Evolutionary conservation across 2,797 vertebrate species (phyloP).

Genomic region (Catostomus latipinnis): DNA sequence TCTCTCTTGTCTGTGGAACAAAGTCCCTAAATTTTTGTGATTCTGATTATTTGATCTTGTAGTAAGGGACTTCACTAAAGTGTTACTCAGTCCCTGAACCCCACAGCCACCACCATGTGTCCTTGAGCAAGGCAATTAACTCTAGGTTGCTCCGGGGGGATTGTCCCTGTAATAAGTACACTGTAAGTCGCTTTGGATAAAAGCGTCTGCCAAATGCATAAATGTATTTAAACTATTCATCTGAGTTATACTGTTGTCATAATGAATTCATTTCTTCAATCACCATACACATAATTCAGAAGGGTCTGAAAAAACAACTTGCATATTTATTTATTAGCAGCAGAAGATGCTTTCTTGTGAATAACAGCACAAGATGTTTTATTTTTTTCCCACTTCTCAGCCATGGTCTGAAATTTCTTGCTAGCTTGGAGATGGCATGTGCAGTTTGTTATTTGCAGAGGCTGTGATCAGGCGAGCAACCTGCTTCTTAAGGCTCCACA

Average conservation of each 20-base stretch:
- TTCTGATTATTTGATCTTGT: no score
- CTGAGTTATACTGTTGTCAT: not conserved
- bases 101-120: no score
- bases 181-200: no score
- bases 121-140: no score
- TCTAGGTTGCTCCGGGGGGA: no score
- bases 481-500: slow-evolving; percentile 63
- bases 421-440: slow-evolving; percentile 70
- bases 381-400: slow-evolving; percentile 15
- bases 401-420: slow-evolving; percentile 62
- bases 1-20: no score
- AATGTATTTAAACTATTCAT: not conserved
- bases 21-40: no score
- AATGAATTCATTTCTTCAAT: not conserved
- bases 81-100: no score
- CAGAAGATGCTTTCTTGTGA: not conserved
- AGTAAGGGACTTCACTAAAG: no score
- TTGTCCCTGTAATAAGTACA: no score
- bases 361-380: slow-evolving; percentile 15
- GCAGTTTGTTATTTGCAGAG: slow-evolving; percentile 80
- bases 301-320: not conserved
- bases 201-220: no score
- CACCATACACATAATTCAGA: not conserved
- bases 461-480: slow-evolving; percentile 77
- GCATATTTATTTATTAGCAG: not conserved